Evolutionary conservation across 2,888 invertebrate species (phyloP).

Genomic region (Nomada lathburiana): DNA sequence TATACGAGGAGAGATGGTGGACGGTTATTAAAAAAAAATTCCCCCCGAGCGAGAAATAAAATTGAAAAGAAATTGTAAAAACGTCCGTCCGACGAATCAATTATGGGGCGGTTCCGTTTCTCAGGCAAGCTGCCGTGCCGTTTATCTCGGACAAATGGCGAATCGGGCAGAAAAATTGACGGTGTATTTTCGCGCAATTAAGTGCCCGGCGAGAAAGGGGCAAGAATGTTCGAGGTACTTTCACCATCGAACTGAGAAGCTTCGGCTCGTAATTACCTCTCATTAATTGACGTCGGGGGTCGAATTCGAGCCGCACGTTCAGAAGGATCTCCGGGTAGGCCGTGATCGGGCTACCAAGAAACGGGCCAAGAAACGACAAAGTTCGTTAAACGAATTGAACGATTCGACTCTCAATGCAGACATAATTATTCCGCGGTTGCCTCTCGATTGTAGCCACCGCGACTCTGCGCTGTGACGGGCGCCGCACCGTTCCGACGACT

Average conservation of each 20-base stretch:
- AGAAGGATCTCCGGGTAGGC: conserved; percentile 9
- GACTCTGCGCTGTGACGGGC: conserved; percentile 39
- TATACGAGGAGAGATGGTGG: too few species aligned
- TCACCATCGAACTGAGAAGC: not conserved
- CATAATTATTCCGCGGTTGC: conserved; percentile 26
- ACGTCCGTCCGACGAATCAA: not conserved
- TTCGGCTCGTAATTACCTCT: conserved; percentile 57
- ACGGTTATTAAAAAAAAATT: too few species aligned
- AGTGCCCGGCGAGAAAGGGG: conserved; percentile 19
- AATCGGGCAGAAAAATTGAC: conserved; percentile 44
- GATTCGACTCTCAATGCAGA: conserved; percentile 49
- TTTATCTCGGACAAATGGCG: conserved; percentile 15
- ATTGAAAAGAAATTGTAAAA: not conserved
- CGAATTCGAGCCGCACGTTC: conserved; percentile 5
- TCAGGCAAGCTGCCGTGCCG: not conserved
- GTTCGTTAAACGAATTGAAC: conserved; percentile 71
- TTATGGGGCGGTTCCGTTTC: not conserved
- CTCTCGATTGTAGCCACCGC: not conserved
- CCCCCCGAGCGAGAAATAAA: not conserved
- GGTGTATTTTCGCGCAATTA: conserved; percentile 58
- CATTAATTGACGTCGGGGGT: conserved; percentile 61
- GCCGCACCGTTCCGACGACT: conserved; percentile 35
- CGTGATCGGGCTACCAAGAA: conserved; percentile 28
- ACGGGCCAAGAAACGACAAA: conserved; percentile 48
- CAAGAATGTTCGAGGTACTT: conserved; percentile 43